A percentile compares a stretch with the other conserved stretches of the same genome.
These are phyloP conservation scores for Neodiprion virginianus DNA, from an alignment of 1,140 invertebrate species.

Conservation along the genomic window DNA sequence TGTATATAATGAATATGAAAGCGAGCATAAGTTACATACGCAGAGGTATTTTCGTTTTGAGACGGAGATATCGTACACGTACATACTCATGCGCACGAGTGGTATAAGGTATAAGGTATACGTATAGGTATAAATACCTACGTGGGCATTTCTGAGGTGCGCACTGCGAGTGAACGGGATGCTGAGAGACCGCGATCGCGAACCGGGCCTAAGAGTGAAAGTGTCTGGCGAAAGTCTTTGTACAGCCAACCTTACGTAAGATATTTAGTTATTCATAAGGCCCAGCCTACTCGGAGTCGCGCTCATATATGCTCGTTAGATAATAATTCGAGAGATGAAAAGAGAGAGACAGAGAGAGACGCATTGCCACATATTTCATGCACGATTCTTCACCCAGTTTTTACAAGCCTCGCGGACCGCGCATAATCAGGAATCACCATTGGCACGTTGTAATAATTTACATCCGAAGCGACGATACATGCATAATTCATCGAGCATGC, in stretches of 20 bases:
- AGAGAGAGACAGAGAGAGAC: not conserved
- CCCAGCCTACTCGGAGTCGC: not conserved
- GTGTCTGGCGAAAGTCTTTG: constrained; percentile 57
- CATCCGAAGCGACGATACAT: too few species aligned
- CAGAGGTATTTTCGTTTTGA: not conserved
- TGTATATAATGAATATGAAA: not conserved
- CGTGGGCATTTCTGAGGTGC: not conserved
- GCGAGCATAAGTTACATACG: not conserved
- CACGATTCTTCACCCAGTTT: not conserved
- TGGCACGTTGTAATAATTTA: too few species aligned
- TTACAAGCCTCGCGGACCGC: not conserved
- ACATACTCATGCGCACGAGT: too few species aligned
- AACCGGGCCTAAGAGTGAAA: constrained; percentile 51
- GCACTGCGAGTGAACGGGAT: constrained; percentile 51
- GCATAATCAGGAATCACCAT: not conserved
- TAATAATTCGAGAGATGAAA: not conserved
- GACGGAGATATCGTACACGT: too few species aligned
- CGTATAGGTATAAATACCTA: too few species aligned
- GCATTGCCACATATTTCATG: not conserved
- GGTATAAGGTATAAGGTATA: too few species aligned
- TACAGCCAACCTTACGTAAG: constrained; percentile 53
- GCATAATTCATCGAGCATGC: too few species aligned
- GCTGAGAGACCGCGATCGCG: constrained; percentile 40
- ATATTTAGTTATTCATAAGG: constrained; percentile 35
- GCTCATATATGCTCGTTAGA: not conserved